Evolutionary conservation across 2,113 vertebrate genomes (phyloP), one percentile per base, ranked within the genome.

Genomic region (Dinomys branickii): DNA sequence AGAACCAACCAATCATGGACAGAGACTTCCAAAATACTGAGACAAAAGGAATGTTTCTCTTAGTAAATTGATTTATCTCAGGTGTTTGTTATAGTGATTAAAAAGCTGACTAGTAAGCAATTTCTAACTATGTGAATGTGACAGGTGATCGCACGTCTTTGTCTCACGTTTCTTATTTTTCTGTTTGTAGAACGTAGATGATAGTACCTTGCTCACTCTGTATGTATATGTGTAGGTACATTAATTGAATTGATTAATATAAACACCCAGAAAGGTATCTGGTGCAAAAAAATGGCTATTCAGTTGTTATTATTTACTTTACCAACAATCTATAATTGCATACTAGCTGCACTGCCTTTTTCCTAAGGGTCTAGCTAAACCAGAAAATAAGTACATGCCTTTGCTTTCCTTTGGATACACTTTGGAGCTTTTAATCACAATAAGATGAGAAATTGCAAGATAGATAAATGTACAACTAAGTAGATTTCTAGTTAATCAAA

Each of bases 241-340:
- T 73, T 63, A 38, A 83, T 44, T 85, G 28, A 94, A 35, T 47
- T 73, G 63, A 90, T 50, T 13, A 44, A 78, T 54, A 3, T 61
- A 38, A 92, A n/a, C 12, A n/a, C 8, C 33, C 84, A 77, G 20
- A 85, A 93, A 71, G 50, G 33, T 85, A 12, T 22, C 52, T 77
- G 50, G n/a, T 14, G 50, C 20, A 80, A 12, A 86, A 38, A 8
- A 56, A n/a, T 17, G 0, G 44, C 17, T 78, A 14, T 65, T 24
- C 44, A 65, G 30, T 38, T 84, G 35, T 85, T 50, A 78, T 88
- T 91, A 85, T 91, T 92, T 85, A 95, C 24, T 82, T 92, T 69
- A 87, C 22, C 63, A 59, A 91, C 3, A 81, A 80, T 47, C 52
- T 22, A 28, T 50, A 67, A 94, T 67, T 67, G 56, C 41, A 67